Conservation (phyloP, 2,888 invertebrate genomes). For the Pycnomerus fuliginosus region DNA sequence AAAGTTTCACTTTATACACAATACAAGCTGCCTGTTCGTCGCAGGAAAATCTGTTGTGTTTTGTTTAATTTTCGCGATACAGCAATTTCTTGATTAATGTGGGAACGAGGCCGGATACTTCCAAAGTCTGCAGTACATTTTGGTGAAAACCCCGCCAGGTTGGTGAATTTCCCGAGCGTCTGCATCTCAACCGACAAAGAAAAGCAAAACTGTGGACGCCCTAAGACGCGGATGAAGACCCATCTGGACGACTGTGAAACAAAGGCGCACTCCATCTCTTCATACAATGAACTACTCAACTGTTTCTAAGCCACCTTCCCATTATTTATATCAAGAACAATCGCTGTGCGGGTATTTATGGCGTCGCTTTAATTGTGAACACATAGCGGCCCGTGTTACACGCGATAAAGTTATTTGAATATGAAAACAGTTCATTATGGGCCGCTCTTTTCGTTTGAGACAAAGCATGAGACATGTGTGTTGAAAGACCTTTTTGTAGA, state of each 20-base stretch:
- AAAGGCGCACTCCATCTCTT: constrained; percentile 22
- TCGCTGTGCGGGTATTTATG: constrained; percentile 23
- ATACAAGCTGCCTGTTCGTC: no score
- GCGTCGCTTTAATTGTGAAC: constrained; percentile 22
- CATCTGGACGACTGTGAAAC: constrained; percentile 13
- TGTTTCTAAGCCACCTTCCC: constrained; percentile 25
- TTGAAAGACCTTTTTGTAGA: no score
- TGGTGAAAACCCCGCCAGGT: not conserved
- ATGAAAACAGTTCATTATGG: constrained; percentile 23
- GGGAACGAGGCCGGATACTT: constrained; percentile 7
- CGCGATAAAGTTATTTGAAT: constrained; percentile 26
- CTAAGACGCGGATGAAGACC: constrained; percentile 8
- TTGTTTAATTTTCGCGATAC: constrained; percentile 6
- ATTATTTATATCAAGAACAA: constrained; percentile 28
- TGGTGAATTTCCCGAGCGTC: not conserved
- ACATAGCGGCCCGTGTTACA: constrained; percentile 17
- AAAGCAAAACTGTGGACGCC: no score
- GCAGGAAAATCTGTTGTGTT: no score
- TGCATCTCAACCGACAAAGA: no score
- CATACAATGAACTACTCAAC: constrained; percentile 29
- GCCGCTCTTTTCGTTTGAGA: no score
- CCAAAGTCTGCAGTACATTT: no score
- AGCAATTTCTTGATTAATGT: constrained; percentile 12
- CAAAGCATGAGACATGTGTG: no score
- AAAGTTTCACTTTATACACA: no score